These are phyloP conservation scores for Rhyacophila brunnea DNA, from an alignment of 1,140 invertebrate genomes.

Conservation along the genomic window DNA sequence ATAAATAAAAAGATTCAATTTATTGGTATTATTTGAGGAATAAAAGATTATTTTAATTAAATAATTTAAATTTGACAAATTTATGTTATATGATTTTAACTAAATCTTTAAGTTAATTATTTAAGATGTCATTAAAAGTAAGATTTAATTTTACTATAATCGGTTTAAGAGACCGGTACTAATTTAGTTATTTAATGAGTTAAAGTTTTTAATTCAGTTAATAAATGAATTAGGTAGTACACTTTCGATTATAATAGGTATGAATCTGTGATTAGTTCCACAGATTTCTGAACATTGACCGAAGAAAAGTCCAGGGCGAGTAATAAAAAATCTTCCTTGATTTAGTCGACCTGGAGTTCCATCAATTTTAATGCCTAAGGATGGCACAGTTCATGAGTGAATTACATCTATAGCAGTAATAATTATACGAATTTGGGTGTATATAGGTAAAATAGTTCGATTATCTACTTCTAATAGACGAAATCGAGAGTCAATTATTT, in stretches of 20 bases:
- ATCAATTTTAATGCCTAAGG: constrained; percentile 65
- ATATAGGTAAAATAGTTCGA: constrained; percentile 56
- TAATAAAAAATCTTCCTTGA: constrained; percentile 58
- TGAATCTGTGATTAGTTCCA: constrained; percentile 74
- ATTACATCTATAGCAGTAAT: constrained; percentile 64
- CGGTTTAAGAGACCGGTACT: constrained; percentile 57
- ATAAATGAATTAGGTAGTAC: constrained; percentile 55
- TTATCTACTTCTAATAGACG: constrained; percentile 67
- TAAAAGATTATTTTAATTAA: constrained; percentile 55
- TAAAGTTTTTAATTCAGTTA: constrained; percentile 57
- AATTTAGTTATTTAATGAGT: constrained; percentile 62
- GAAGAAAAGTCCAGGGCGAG: constrained; percentile 60
- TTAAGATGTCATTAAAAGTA: no score
- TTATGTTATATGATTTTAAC: constrained; percentile 55
- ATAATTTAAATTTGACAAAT: constrained; percentile 60
- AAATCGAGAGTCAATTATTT: constrained; percentile 44
- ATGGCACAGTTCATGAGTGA: constrained; percentile 66
- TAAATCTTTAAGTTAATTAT: constrained; percentile 58
- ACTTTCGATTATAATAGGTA: constrained; percentile 69
- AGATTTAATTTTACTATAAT: constrained; percentile 54
- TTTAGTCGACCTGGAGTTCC: constrained; percentile 67
- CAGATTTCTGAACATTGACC: constrained; percentile 81
- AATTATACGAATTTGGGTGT: constrained; percentile 46
- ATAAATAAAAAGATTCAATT: constrained; percentile 52
- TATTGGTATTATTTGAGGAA: constrained; percentile 56